phyloP scores from a whole-genome alignment of 2,797 vertebrate species.

The Aplochiton taeniatus region DNA sequence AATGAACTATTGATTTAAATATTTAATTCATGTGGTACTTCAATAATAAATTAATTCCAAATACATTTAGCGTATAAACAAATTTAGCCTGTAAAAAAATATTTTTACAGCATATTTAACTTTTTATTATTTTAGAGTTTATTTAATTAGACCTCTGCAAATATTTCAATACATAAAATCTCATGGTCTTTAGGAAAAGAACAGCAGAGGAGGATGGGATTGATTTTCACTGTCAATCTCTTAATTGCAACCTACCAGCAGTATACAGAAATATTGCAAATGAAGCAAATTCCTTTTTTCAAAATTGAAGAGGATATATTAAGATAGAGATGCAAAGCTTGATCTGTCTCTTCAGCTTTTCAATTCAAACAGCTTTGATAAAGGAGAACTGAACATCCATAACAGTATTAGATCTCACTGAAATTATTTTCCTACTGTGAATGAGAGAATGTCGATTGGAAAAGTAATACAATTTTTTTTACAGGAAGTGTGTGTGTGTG shows the following conservation, averaged over 20 bases:
- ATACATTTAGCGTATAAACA: too few relatives aligned
- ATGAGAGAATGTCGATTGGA: conserved; percentile 26
- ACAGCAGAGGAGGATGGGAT: conserved; percentile 30
- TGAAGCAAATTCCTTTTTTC: conserved; percentile 45
- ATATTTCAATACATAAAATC: too few relatives aligned
- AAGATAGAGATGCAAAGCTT: conserved; percentile 38
- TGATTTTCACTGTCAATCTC: conserved; percentile 46
- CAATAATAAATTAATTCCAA: too few relatives aligned
- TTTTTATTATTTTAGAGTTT: too few relatives aligned
- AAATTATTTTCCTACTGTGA: conserved; percentile 21
- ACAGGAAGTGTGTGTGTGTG: conserved; percentile 35
- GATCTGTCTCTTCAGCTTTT: conserved; percentile 48
- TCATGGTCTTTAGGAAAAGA: conserved; percentile 22
- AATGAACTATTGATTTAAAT: too few relatives aligned
- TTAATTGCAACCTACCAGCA: conserved; percentile 52
- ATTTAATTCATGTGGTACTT: too few relatives aligned
- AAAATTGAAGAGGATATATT: conserved; percentile 33
- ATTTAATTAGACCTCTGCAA: too few relatives aligned
- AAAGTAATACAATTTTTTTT: conserved; percentile 40
- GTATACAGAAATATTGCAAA: conserved; percentile 51
- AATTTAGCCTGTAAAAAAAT: too few relatives aligned
- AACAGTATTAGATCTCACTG: conserved; percentile 2
- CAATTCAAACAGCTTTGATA: conserved; percentile 56
- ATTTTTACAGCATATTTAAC: too few relatives aligned
- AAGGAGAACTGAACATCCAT: conserved; percentile 1